A percentile compares a stretch with the other conserved stretches of the same genome.
These are phyloP conservation scores for Podarcis siculus DNA, from an alignment of 2,797 vertebrate genomes.

Conservation along the genomic window DNA sequence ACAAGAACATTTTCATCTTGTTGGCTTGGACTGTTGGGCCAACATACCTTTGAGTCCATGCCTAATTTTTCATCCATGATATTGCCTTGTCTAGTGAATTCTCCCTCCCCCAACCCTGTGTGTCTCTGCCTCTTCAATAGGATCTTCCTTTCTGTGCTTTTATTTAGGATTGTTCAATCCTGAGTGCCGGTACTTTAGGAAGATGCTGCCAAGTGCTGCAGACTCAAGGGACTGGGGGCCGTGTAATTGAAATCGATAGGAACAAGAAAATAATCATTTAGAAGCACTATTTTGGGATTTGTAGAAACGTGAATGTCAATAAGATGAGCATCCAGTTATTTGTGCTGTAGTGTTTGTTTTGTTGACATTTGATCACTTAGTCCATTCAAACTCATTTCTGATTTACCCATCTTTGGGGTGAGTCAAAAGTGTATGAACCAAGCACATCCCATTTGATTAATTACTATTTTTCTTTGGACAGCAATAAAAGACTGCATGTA, in stretches of 20 bases:
- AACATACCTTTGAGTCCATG: not conserved
- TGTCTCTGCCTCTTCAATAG: not conserved
- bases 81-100: not conserved
- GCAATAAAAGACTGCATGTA: not conserved
- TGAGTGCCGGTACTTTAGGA: slow-evolving; percentile 49
- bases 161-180: not conserved
- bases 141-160: slow-evolving; percentile 33
- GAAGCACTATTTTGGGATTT: slow-evolving; percentile 47
- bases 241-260: slow-evolving; percentile 37
- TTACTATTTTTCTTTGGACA: not conserved
- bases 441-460: slow-evolving; percentile 42
- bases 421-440: not conserved
- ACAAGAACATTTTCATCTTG: not conserved
- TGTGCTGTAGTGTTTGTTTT: slow-evolving; percentile 49
- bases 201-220: not conserved
- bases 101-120: not conserved
- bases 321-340: slow-evolving; percentile 37
- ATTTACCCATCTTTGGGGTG: slow-evolving; percentile 41
- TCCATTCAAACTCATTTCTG: slow-evolving; percentile 39
- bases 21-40: not conserved
- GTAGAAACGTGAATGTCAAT: slow-evolving; percentile 54
- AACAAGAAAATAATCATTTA: slow-evolving; percentile 46
- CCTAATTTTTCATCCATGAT: slow-evolving; percentile 6
- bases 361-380: slow-evolving; percentile 59
- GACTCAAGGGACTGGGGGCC: slow-evolving; percentile 37